Percentiles rank a stretch among this genome's conserved stretches.
phyloP scores from a whole-genome alignment of 2,797 vertebrate genomes.

The Phaenicophaeus curvirostris region DNA sequence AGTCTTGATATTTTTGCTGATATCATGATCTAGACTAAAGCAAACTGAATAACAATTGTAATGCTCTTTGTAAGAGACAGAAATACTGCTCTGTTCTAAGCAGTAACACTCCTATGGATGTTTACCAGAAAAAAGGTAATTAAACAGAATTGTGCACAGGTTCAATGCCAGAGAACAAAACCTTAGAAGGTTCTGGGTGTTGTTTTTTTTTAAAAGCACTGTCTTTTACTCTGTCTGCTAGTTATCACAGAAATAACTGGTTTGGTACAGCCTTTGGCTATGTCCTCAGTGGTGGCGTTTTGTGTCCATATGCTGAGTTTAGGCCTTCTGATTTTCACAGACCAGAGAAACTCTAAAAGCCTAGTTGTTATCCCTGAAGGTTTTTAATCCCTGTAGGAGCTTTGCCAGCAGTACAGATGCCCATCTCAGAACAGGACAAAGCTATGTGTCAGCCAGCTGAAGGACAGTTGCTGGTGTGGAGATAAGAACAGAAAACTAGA shows the following conservation, averaged over 20 bases:
- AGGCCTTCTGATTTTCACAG: not conserved
- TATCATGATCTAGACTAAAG: not conserved
- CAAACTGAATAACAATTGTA: not conserved
- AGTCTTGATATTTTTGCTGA: conserved; percentile 25
- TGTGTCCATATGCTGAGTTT: not conserved
- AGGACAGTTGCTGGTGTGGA: not conserved
- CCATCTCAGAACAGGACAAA: not conserved
- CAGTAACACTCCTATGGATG: not conserved
- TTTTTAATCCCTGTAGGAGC: not conserved
- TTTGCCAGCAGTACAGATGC: too few relatives aligned
- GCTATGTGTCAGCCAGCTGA: not conserved
- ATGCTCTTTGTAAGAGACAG: conserved; percentile 72
- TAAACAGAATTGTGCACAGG: not conserved
- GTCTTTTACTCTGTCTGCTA: not conserved
- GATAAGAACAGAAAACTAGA: not conserved
- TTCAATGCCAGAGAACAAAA: not conserved
- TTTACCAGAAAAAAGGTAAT: not conserved
- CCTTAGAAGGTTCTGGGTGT: accelerated
- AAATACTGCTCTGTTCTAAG: not conserved
- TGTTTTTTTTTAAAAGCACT: not conserved
- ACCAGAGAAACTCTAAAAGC: not conserved
- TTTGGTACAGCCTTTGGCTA: not conserved
- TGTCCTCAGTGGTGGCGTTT: not conserved
- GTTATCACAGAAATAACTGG: not conserved
- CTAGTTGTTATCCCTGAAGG: not conserved